phyloP scores from a whole-genome alignment of 2,888 invertebrate species.

The Pomacea canaliculata region DNA sequence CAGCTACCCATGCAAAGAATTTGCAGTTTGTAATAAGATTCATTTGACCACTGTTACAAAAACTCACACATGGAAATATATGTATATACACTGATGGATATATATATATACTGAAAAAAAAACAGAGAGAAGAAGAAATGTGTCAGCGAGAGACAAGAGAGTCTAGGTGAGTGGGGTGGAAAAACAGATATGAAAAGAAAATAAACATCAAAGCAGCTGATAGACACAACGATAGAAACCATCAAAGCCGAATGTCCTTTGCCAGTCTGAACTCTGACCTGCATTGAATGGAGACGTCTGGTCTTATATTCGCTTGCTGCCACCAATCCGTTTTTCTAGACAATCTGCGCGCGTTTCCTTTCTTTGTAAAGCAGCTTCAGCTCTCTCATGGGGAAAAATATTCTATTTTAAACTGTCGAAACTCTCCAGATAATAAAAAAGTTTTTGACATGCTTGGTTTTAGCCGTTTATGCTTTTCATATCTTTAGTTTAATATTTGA shows the following conservation, averaged over 20 bases:
- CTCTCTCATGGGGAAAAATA: too few relatives aligned
- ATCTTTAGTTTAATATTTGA: too few relatives aligned
- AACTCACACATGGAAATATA: too few relatives aligned
- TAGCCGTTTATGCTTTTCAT: too few relatives aligned
- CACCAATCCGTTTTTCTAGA: not conserved
- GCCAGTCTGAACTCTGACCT: not conserved
- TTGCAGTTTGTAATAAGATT: too few relatives aligned
- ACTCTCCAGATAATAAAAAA: not conserved
- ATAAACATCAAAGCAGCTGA: not conserved
- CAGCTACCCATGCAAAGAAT: too few relatives aligned
- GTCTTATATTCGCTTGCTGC: not conserved
- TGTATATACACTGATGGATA: too few relatives aligned
- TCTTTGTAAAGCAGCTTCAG: not conserved
- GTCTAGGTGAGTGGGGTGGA: too few relatives aligned
- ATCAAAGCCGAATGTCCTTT: not conserved
- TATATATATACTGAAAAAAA: not conserved
- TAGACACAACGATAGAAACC: not conserved
- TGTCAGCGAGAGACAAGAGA: not conserved
- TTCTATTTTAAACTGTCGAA: not conserved
- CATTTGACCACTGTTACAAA: too few relatives aligned
- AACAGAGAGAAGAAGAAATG: not conserved
- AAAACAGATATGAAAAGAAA: not conserved
- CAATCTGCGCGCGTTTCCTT: not conserved
- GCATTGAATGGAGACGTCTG: not conserved
- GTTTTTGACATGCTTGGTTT: too few relatives aligned